phyloP scores from a whole-genome alignment of 2,797 vertebrate species.

The Rhynchotus rufescens region DNA sequence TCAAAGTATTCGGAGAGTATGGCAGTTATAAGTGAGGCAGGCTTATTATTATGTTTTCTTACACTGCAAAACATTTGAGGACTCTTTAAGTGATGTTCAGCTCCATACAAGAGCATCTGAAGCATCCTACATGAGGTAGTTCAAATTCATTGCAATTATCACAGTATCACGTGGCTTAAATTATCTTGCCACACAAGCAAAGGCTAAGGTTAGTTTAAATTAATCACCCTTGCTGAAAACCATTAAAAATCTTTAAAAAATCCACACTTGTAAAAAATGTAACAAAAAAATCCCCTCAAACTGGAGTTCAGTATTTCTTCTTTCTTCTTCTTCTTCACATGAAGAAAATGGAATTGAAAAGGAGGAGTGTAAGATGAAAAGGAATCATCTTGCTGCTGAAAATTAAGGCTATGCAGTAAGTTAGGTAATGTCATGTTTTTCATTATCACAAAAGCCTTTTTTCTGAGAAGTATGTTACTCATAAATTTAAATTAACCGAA shows the following conservation, averaged over 20 bases:
- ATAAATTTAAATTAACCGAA: not conserved
- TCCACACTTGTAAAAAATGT: not conserved
- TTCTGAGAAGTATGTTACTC: not conserved
- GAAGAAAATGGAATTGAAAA: not conserved
- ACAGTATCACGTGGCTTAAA: constrained; percentile 19
- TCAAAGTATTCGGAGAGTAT: not conserved
- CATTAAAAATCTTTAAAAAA: not conserved
- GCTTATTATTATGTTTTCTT: constrained; percentile 66
- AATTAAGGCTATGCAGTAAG: constrained; percentile 2
- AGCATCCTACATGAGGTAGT: constrained; percentile 37
- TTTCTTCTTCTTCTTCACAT: not conserved
- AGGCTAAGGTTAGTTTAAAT: constrained; percentile 26
- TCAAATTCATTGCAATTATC: constrained; percentile 61
- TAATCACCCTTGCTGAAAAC: constrained; percentile 6
- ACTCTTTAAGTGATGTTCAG: constrained; percentile 51
- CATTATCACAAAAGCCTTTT: not conserved
- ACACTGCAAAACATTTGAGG: constrained; percentile 34
- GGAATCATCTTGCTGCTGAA: not conserved
- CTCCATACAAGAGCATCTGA: constrained; percentile 38
- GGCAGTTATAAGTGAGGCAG: constrained; percentile 3
- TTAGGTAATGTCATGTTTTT: not conserved
- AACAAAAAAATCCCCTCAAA: not conserved
- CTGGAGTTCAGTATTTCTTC: not conserved
- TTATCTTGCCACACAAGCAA: constrained; percentile 15
- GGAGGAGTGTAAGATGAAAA: not conserved